Percentiles rank a stretch among this genome's conserved stretches.
Evolutionary conservation across 2,797 vertebrate genomes (phyloP).

Genomic region (Balearica regulorum): DNA sequence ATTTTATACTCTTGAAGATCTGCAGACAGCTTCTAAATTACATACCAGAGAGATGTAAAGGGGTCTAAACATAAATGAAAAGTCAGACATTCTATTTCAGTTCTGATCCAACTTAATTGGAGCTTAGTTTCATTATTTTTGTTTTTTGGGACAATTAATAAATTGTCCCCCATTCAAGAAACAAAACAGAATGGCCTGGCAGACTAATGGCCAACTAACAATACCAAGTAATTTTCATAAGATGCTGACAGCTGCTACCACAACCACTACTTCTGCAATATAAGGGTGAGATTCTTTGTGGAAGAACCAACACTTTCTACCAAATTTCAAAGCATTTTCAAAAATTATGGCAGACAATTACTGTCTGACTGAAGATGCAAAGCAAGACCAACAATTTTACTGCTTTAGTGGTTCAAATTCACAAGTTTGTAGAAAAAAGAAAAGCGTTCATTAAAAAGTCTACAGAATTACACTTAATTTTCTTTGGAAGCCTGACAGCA

Average conservation of each 20-base stretch:
- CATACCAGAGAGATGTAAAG: background rate
- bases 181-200: background rate
- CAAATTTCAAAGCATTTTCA: background rate
- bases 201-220: background rate
- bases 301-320: background rate
- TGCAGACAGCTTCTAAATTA: background rate
- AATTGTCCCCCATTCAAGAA: background rate
- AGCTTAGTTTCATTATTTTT: background rate
- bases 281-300: background rate
- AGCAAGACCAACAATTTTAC: background rate
- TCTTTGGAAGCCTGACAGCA: background rate
- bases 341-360: background rate
- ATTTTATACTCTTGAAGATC: background rate
- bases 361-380: background rate
- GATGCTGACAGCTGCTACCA: background rate
- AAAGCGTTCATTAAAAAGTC: background rate
- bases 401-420: background rate
- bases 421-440: background rate
- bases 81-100: background rate
- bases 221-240: background rate
- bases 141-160: background rate
- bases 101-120: background rate
- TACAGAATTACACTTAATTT: background rate
- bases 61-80: background rate
- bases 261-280: background rate